Evolutionary conservation across 2,888 invertebrate genomes (phyloP), one percentile per base, ranked within the genome.

Genomic region (Pantelozetes paolii): DNA sequence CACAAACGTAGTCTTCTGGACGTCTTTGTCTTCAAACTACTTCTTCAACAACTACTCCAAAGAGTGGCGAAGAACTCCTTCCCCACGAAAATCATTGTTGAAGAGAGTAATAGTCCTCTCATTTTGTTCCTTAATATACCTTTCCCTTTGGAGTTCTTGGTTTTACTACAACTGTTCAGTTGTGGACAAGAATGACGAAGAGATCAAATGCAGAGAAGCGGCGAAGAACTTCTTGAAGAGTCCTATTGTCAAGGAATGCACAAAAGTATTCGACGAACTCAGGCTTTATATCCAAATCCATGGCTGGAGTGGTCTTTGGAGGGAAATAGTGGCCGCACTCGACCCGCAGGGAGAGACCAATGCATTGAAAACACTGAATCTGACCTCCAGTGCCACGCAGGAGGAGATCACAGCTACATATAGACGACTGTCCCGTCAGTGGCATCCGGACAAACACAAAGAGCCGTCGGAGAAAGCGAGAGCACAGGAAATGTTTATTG

Each of bases 301-400:
- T 80, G 96, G 96, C 75, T 95, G 90, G 90, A 87, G 87, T 80
- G 91, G 90, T 79, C 88, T 92, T 0, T 94, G 91, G 91, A 88
- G 89, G 79, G 90, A 93, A 81, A 85, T 95, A 28, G 87, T 92
- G 9, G 90, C 92, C 76, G 85, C 91, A 15, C 87, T 93, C 6
- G 96, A 97, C 84, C 92, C 93, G 0, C 89, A 90, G 79, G 96
- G 95, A 0, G 94, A 95, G 82, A 88, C 90, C 77, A 92, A 94
- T 82, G 91, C 96, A 1, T 90, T 89, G 79, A 90, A 88, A 85
- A 90, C 92, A 0, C 83, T 97, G 2, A 90, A 87, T 0, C 82
- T 97, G 0, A 86, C 89, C 30, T 88, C 88, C n/a, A 89, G 89
- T 1, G 89, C 94, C 0, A 88, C 89, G 20, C 92, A 95, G 80